phyloP scores from a whole-genome alignment of 2,113 vertebrate genomes.

The Nycticryphes semicollaris region DNA sequence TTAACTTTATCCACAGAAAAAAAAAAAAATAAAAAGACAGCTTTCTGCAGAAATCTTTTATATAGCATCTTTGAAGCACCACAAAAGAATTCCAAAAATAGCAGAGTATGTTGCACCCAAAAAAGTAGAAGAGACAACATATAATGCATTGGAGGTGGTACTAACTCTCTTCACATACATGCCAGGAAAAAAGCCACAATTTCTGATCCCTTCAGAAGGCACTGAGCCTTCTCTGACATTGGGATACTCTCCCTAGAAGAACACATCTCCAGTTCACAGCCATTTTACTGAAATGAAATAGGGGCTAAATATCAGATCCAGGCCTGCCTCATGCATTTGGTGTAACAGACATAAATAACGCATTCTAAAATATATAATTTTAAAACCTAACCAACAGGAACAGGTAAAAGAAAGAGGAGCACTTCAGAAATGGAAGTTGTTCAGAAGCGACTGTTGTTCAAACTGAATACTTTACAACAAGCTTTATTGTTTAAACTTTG shows the following conservation, averaged over 20 bases:
- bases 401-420: background rate
- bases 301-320: background rate
- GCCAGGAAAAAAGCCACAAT: background rate
- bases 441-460: background rate
- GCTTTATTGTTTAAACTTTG: background rate
- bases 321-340: background rate
- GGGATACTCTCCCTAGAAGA: no score
- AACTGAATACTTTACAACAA: background rate
- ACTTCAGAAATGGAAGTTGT: background rate
- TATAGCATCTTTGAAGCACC: background rate
- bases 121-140: background rate
- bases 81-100: background rate
- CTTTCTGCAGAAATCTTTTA: background rate
- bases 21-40: background rate
- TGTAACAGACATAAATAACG: background rate
- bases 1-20: background rate
- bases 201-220: background rate
- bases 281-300: background rate
- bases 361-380: background rate
- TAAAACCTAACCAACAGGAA: background rate
- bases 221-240: background rate
- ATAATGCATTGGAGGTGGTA: background rate
- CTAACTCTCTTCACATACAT: background rate
- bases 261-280: background rate
- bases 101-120: background rate